Conservation (phyloP, 2,888 invertebrate genomes). For the Drosophila ezoana region DNA sequence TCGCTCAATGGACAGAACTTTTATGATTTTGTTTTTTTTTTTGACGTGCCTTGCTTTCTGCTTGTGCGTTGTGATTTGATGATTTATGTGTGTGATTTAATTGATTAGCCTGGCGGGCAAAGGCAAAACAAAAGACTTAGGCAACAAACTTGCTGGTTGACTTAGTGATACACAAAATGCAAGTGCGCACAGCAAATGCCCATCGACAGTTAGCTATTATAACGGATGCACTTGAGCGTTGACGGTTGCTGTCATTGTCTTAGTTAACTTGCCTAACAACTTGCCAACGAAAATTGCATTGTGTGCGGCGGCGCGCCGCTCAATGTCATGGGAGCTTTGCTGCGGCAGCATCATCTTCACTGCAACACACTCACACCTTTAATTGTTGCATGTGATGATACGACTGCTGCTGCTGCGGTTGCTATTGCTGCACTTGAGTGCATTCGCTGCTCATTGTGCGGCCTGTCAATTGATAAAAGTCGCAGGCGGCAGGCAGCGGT, state of each 20-base stretch:
- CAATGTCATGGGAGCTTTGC: constrained; percentile 80
- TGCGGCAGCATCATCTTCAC: constrained; percentile 46
- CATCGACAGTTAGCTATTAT: constrained; percentile 70
- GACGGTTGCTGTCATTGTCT: constrained; percentile 60
- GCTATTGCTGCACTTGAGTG: constrained; percentile 56
- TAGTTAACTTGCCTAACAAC: constrained; percentile 61
- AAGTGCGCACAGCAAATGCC: constrained; percentile 16
- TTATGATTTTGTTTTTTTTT: constrained; percentile 15
- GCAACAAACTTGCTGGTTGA: constrained; percentile 40
- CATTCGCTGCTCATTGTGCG: constrained; percentile 58
- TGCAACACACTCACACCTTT: constrained; percentile 53
- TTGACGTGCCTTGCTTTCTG: constrained; percentile 53
- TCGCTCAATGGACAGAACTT: constrained; percentile 31
- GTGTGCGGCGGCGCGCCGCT: constrained; percentile 55
- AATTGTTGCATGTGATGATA: constrained; percentile 66
- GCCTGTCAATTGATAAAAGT: constrained; percentile 75
- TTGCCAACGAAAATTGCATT: constrained; percentile 55
- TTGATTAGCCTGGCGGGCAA: constrained; percentile 53
- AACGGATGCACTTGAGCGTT: constrained; percentile 79
- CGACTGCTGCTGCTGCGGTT: constrained; percentile 19
- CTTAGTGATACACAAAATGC: constrained; percentile 45
- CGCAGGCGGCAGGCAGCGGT: constrained; percentile 31
- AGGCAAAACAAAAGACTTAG: constrained; percentile 47
- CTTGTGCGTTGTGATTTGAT: constrained; percentile 54
- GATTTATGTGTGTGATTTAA: constrained; percentile 56